These are phyloP conservation scores for Toxonevra muliebris DNA, from an alignment of 2,888 invertebrate species.

Conservation along the genomic window DNA sequence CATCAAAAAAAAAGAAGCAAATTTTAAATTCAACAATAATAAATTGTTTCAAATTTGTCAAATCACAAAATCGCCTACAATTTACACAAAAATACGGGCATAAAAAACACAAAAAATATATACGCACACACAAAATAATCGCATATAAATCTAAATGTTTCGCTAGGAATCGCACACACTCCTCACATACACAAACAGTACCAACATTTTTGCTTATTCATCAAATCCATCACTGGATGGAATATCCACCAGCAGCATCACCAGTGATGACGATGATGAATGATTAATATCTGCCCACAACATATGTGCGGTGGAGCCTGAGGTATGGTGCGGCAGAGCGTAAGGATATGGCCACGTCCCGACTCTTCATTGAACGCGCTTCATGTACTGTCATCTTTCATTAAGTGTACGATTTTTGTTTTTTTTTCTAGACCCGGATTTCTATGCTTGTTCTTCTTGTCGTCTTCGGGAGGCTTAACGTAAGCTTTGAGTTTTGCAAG, in stretches of 20 bases:
- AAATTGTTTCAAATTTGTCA: conserved; percentile 2
- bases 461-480: too few relatives aligned
- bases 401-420: conserved; percentile 1
- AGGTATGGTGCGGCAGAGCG: not conserved
- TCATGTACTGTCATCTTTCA: conserved; percentile 1
- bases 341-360: not conserved
- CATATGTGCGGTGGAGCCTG: not conserved
- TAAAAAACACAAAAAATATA: not conserved
- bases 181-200: too few relatives aligned
- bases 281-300: conserved; percentile 22
- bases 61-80: conserved; percentile 13
- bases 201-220: conserved; percentile 11
- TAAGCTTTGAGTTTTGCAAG: too few relatives aligned
- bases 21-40: not conserved
- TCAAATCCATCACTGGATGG: conserved; percentile 9
- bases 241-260: too few relatives aligned
- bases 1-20: not conserved
- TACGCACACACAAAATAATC: conserved; percentile 18
- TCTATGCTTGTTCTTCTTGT: not conserved
- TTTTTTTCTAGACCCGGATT: not conserved
- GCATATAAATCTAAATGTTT: conserved; percentile 15
- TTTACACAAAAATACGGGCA: not conserved
- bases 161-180: not conserved
- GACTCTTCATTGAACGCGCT: not conserved
- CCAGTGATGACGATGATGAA: not conserved